Evolutionary conservation across 2,888 invertebrate species (phyloP), one percentile per base, ranked within the genome.

Genomic region (Druceiella hillmani): DNA sequence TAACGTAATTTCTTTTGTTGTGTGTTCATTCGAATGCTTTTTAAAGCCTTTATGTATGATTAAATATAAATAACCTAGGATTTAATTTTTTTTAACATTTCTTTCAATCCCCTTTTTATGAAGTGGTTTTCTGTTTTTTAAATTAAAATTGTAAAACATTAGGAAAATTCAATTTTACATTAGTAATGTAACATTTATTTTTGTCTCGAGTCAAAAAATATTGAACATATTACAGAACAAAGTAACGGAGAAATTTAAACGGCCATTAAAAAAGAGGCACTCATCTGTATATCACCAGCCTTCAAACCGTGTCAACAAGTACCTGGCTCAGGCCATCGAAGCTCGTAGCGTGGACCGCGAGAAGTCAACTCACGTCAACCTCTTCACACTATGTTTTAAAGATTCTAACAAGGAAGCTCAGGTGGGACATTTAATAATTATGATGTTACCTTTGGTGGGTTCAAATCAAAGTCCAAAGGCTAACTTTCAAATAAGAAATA

Each of bases 301-400:
- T 20, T 86, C 86, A 22, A 92, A 91, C 67, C 80, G 92, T 49
- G 91, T 92, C 40, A 92, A 92, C 74, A 91, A 90, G 62, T 91
- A 87, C 66, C 75, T 93, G 54, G 86, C 88, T 42, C 89, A 91
- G 66, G 91, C 91, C 17, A 90, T 92, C 52, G 88, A 89, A 59
- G 91, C 91, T 17, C 76, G 92, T 46, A 88, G 88, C 56, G 88
- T 92, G 43, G 90, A 92, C 59, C 77, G 88, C 41, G 91, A 92
- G 63, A 92, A 92, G 65, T 83, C 87, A 13, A 85, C 84, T 33
- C 89, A 92, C 57, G 90, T 92, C 34, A 89, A 90, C 58, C 75
- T 87, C 32, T 65, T 89, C 42, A 91, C 91, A 3, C 69, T 93
- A 34, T 83, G 85, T 57, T 93, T 93, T 61, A 87, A 87, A 55